A percentile compares a stretch with the other conserved stretches of the same genome.
These are phyloP conservation scores for Drosophila imparisetae DNA, from an alignment of 2,888 invertebrate species.

Conservation along the genomic window DNA sequence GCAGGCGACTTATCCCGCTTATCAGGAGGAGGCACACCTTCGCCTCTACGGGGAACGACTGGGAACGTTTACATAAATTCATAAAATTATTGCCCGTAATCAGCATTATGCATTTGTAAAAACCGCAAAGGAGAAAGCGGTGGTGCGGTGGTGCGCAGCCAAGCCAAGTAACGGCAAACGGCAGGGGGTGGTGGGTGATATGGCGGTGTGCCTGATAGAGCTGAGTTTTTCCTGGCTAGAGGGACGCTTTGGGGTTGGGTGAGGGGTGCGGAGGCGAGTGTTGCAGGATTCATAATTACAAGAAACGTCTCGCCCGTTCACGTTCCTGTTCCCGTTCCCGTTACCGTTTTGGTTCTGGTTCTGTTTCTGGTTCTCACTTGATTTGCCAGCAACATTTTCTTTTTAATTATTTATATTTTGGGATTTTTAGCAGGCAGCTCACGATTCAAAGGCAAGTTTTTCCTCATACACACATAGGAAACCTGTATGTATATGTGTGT, in stretches of 20 bases:
- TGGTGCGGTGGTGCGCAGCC: constrained; percentile 17
- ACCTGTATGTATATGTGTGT: not conserved
- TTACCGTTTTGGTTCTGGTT: constrained; percentile 13
- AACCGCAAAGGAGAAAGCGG: constrained; percentile 72
- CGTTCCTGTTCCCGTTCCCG: not conserved
- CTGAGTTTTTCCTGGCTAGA: not conserved
- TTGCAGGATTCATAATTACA: constrained; percentile 49
- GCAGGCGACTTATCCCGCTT: constrained; percentile 46
- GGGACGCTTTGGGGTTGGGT: not conserved
- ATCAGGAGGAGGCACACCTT: constrained; percentile 57
- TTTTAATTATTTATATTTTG: constrained; percentile 81
- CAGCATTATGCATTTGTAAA: constrained; percentile 84
- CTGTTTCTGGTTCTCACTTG: constrained; percentile 62
- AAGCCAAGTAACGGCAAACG: not conserved
- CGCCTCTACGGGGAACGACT: constrained; percentile 14
- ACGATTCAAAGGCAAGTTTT: constrained; percentile 71
- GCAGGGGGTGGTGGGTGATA: not conserved
- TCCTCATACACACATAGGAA: constrained; percentile 21
- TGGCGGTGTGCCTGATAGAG: not conserved
- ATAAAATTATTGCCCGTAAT: constrained; percentile 83
- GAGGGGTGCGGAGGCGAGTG: not conserved
- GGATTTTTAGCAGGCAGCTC: constrained; percentile 77
- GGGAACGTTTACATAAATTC: constrained; percentile 78
- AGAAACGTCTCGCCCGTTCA: constrained; percentile 31
- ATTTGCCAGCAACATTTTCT: constrained; percentile 80